phyloP scores from a whole-genome alignment of 2,113 vertebrate species.

The Larimichthys crocea region DNA sequence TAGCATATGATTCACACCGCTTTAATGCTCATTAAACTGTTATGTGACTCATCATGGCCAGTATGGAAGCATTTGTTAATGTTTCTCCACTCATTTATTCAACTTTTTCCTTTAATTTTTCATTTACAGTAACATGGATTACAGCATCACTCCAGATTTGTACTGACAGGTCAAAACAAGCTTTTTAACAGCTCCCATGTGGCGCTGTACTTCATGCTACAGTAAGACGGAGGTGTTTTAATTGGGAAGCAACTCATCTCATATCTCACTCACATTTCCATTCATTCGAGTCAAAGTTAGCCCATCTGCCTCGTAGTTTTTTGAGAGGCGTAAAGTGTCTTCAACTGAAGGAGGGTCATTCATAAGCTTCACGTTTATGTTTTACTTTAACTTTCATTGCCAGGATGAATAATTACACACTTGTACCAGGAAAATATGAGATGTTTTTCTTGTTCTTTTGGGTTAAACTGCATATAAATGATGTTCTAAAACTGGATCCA shows the following conservation, averaged over 20 bases:
- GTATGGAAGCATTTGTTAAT: not conserved
- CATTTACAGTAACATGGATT: not conserved
- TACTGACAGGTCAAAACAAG: not conserved
- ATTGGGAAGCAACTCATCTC: not conserved
- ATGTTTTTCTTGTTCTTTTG: not conserved
- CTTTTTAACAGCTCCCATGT: not conserved
- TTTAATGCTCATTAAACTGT: not conserved
- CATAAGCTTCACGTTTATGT: too few relatives aligned
- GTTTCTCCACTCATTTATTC: not conserved
- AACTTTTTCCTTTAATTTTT: not conserved
- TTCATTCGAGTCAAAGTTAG: not conserved
- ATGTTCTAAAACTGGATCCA: not conserved
- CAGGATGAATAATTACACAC: too few relatives aligned
- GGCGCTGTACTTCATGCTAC: too few relatives aligned
- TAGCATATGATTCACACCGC: not conserved
- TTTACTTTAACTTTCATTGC: too few relatives aligned
- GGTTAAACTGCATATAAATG: not conserved
- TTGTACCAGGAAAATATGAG: too few relatives aligned
- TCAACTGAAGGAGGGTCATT: too few relatives aligned
- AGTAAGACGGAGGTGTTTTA: too few relatives aligned
- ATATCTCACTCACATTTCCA: not conserved
- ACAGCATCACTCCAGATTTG: not conserved
- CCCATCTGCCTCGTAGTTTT: too few relatives aligned
- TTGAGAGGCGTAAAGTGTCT: too few relatives aligned
- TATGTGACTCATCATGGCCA: not conserved